Evolutionary conservation across 92 coral and sea anemone genomes (phyloP).

Genomic region (Zoanthus sociatus): DNA sequence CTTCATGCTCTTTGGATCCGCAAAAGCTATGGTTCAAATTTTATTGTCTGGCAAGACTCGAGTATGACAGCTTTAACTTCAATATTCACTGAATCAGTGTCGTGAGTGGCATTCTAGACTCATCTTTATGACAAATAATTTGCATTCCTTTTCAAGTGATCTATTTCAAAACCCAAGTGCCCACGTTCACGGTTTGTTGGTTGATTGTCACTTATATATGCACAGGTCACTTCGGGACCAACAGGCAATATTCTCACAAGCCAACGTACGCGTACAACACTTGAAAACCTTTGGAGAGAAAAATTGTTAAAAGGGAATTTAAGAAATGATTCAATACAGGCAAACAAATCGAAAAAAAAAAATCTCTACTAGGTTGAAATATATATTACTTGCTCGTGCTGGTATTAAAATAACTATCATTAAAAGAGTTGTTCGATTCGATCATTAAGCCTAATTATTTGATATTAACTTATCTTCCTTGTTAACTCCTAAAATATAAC

Average conservation of each 20-base stretch:
- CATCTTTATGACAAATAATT: background rate
- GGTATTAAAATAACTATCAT: no score
- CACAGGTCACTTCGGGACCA: background rate
- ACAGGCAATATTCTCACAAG: background rate
- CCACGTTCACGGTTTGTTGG: conserved; percentile 6
- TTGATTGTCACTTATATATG: background rate
- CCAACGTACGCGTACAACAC: background rate
- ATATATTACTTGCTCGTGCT: no score
- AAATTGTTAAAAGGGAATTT: background rate
- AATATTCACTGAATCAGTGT: background rate
- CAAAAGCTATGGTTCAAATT: background rate
- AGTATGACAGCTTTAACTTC: background rate
- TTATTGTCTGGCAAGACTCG: background rate
- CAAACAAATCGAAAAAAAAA: background rate
- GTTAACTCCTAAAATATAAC: no score
- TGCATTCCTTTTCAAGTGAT: conserved; percentile 23
- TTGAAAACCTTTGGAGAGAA: background rate
- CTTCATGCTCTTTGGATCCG: background rate
- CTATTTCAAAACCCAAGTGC: background rate
- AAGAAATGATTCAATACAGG: background rate
- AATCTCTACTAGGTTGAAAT: background rate
- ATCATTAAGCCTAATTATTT: no score
- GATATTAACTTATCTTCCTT: no score
- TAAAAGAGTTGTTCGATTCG: no score
- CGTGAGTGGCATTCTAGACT: background rate